Evolutionary conservation across 92 coral and sea anemone genomes (phyloP), one percentile per base, ranked within the genome.

Genomic region (Palythoa grandis): DNA sequence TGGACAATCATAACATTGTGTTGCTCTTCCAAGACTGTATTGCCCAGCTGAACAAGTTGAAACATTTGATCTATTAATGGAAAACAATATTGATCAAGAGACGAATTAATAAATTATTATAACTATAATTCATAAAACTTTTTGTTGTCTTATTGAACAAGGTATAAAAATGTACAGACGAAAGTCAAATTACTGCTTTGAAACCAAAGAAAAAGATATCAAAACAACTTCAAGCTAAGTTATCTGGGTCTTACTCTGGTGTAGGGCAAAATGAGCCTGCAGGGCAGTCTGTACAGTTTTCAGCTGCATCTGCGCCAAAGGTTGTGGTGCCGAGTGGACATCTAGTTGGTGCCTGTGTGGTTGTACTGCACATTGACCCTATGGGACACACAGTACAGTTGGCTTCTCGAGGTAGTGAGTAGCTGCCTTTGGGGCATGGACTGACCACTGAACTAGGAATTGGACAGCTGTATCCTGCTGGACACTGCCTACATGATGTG

Each of bases 401-500:
- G 35, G 96, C 99, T 56, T 90, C 87, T 56, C 99, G 97, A 20
- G 52, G 70, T 47, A 95, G 58, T 38, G 99, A 97, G 82, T 95
- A 93, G 14, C 87, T 88, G 11, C 99, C 99, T 22, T 85, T 54
- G 14, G 90, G 52, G 74, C 99, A 97, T 3, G 70, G 78, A 13
- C 87, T 17, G 15, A 89, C 85, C 1, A 94, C 23, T 17, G 93
- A 91, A 60, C 91, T 91, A 7, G 99, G 98, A 24, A 88, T 78
- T 3, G 97, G 93, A 60, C 99, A 97, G 79, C 99, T 97, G 79
- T 74, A 86, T 4, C 99, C 99, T 43, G 98, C 92, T 76, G 97
- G 99, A 75, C 99, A 97, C 61, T 94, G 93, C 25, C 82, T 87
- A 84, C 99, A 97, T 1, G 86, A 93, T 17, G 94, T 89, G 35